These are phyloP conservation scores for Coilia nasus DNA, from an alignment of 2,797 vertebrate species.

Conservation along the genomic window DNA sequence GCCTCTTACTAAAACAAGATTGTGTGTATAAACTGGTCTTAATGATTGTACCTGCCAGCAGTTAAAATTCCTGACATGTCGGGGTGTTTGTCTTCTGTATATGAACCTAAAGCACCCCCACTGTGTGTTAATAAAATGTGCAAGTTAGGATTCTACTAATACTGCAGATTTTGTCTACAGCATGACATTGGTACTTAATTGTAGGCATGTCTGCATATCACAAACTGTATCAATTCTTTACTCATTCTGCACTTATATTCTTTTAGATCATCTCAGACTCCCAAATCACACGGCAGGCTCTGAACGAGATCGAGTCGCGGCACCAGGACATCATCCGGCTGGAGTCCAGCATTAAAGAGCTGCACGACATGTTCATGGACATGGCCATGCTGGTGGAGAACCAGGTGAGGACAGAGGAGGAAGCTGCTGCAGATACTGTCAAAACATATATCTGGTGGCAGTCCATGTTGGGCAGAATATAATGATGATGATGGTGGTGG, in stretches of 20 bases:
- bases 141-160: no score
- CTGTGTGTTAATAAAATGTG: no score
- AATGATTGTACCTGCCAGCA: not conserved
- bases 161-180: no score
- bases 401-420: constrained; percentile 47
- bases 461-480: not conserved
- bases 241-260: not conserved
- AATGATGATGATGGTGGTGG: not conserved
- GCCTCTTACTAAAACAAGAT: not conserved
- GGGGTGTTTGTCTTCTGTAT: not conserved
- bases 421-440: not conserved
- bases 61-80: not conserved
- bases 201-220: no score
- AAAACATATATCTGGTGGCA: no score
- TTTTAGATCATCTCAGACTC: constrained; percentile 92
- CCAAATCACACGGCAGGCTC: constrained; percentile 89
- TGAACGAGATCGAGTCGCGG: constrained; percentile 92
- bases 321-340: constrained; percentile 93
- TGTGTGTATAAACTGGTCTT: not conserved
- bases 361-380: constrained; percentile 92
- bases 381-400: constrained; percentile 95
- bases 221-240: no score
- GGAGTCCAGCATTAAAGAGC: constrained; percentile 91
- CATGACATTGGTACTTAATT: no score
- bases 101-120: not conserved